Evolutionary conservation across 2,888 invertebrate genomes (phyloP).

Genomic region (Polyommatus iphigenia): DNA sequence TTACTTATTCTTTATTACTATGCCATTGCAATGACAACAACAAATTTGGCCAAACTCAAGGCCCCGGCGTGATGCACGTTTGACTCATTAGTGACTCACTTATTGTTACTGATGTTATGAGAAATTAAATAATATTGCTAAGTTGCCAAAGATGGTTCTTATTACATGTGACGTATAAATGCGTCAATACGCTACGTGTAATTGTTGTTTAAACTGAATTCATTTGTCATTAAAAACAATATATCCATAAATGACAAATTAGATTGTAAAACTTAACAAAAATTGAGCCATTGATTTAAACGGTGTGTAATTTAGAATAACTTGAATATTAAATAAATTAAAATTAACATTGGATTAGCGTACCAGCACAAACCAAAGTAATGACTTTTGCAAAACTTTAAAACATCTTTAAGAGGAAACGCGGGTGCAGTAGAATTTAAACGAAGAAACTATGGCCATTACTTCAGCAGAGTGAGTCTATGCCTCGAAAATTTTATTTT

Average conservation of each 20-base stretch:
- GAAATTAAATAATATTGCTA: neutral
- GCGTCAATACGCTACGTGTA: neutral
- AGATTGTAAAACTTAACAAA: neutral
- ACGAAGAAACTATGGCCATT: too few relatives aligned
- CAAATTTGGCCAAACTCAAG: constrained; percentile 25
- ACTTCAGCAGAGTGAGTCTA: too few relatives aligned
- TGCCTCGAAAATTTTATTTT: too few relatives aligned
- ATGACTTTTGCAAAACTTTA: too few relatives aligned
- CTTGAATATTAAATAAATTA: too few relatives aligned
- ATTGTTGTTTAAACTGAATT: neutral
- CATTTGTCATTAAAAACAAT: neutral
- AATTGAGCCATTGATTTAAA: neutral
- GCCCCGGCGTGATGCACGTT: constrained; percentile 25
- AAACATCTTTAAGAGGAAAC: too few relatives aligned
- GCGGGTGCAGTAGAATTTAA: too few relatives aligned
- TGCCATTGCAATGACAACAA: constrained; percentile 14
- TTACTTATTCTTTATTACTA: neutral
- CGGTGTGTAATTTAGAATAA: too few relatives aligned
- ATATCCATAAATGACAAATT: neutral
- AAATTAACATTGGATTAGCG: too few relatives aligned
- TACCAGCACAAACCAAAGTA: too few relatives aligned
- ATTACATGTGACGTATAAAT: neutral
- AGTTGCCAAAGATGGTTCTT: neutral
- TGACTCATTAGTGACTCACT: constrained; percentile 26
- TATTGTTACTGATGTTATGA: constrained; percentile 8